Evolutionary conservation across 2,797 vertebrate species (phyloP).

Genomic region (Xenentodon cancila): DNA sequence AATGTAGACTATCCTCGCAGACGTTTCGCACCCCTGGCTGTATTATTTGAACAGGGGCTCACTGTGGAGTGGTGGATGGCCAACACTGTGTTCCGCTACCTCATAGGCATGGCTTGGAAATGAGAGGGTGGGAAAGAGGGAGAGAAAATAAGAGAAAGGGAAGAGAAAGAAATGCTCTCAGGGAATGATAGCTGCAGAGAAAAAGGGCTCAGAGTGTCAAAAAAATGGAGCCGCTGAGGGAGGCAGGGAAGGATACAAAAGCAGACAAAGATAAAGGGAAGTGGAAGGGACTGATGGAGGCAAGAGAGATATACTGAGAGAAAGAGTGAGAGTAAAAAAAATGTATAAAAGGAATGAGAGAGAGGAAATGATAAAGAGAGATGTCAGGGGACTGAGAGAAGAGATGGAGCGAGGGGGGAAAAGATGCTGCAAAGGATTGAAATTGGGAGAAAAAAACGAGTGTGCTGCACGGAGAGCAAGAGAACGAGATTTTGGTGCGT

Average conservation of each 20-base stretch:
- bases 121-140: constrained; percentile 49
- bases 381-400: constrained; percentile 51
- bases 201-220: constrained; percentile 58
- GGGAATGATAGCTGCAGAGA: constrained; percentile 65
- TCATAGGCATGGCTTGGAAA: constrained; percentile 52
- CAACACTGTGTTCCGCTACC: constrained; percentile 48
- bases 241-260: constrained; percentile 61
- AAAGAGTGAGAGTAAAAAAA: constrained; percentile 28
- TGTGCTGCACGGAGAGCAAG: constrained; percentile 36
- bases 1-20: constrained; percentile 45
- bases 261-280: constrained; percentile 65
- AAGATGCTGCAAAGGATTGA: constrained; percentile 53
- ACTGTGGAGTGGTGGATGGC: constrained; percentile 42
- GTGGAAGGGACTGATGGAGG: constrained; percentile 45
- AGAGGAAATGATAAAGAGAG: constrained; percentile 35
- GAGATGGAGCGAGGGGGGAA: constrained; percentile 45
- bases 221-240: constrained; percentile 51
- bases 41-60: constrained; percentile 45
- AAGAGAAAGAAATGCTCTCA: constrained; percentile 63
- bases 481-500: constrained; percentile 58
- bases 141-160: constrained; percentile 55
- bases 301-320: constrained; percentile 37
- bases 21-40: constrained; percentile 41
- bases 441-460: constrained; percentile 30
- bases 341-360: constrained; percentile 43